Evolutionary conservation across 2,888 invertebrate species (phyloP).

Genomic region (Campaea margaritaria): DNA sequence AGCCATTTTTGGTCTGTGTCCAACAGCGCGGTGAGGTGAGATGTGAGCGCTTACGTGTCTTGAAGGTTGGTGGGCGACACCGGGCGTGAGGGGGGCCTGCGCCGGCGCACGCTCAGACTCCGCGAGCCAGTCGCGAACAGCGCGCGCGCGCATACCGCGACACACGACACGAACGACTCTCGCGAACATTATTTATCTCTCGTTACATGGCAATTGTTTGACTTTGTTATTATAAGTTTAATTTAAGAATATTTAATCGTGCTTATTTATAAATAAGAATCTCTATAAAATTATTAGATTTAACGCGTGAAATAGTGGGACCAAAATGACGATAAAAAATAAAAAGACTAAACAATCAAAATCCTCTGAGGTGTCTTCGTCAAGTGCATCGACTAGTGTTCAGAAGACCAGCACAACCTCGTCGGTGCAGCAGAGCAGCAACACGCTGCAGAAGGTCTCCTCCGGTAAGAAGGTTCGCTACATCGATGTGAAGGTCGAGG

Average conservation of each 20-base stretch:
- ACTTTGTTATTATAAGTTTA: slow-evolving; percentile 64
- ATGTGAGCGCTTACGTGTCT: slow-evolving; percentile 79
- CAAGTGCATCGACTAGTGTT: slow-evolving; percentile 78
- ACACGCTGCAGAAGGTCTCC: slow-evolving; percentile 74
- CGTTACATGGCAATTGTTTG: slow-evolving; percentile 76
- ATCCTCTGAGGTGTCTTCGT: slow-evolving; percentile 71
- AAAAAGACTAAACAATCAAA: slow-evolving; percentile 83
- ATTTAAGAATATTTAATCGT: slow-evolving; percentile 69
- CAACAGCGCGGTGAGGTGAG: slow-evolving; percentile 59
- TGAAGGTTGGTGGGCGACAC: slow-evolving; percentile 73
- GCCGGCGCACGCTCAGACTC: slow-evolving; percentile 65
- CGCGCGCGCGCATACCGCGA: slow-evolving; percentile 76
- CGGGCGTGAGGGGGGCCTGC: slow-evolving; percentile 58
- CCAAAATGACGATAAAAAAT: slow-evolving; percentile 84
- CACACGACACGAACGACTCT: slow-evolving; percentile 81
- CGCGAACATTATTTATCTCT: slow-evolving; percentile 68
- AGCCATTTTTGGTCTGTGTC: slow-evolving; percentile 81
- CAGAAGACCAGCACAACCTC: slow-evolving; percentile 76
- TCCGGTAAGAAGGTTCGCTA: slow-evolving; percentile 81
- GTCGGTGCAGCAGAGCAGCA: slow-evolving; percentile 74
- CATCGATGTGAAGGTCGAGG: slow-evolving; percentile 83
- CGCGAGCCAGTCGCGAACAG: slow-evolving; percentile 78
- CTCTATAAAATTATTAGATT: slow-evolving; percentile 59
- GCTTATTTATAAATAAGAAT: slow-evolving; percentile 64
- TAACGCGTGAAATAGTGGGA: slow-evolving; percentile 60